Evolutionary conservation across 30 jellyfish, hydroid and myxozoan species (phyloP), one percentile per base, ranked within the genome.

Genomic region (Aurelia coerulea): DNA sequence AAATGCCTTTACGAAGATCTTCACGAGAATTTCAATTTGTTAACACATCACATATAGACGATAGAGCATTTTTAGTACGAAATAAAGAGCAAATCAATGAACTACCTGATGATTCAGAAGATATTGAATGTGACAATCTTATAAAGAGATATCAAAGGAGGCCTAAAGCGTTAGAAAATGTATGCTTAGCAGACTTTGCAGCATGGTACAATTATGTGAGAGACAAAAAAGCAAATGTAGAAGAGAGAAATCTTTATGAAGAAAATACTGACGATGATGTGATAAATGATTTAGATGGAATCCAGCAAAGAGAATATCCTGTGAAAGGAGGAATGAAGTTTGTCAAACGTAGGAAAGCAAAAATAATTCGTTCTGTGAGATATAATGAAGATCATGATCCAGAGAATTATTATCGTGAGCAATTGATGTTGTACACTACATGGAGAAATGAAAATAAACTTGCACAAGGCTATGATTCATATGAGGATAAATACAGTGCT

Each of bases 111-210:
- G 33, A 59, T 11, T 78, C 84, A 23, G 16, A 31, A 9, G 84
- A 78, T 58, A 60, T 62, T 16, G 89, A 78, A 29, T 59, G 65
- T 9, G 89, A 78, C 46, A 78, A 62, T 34, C 19, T 17, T 19
- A 14, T 78, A 14, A 78, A 78, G 56, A 53, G 89, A 14, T 78
- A 78, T 64, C 80, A 56, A 62, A 78, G 89, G 56, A 56, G 89
- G n/a, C 84, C 80, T n/a, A 78, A 64, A 39, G 39, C 33, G 15
- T 18, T 78, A 23, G 84, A 78, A 60, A 16, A 78, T 13, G 32
- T 62, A 35, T 78, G 89, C 41, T 41, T 78, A 1, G 69, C 89
- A 0, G 89, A 78, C n/a, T 78, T 56, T 60, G 89, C 64, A 15
- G 79, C 89, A 19, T 59, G 80, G 79, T 78, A 78, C 64, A 62